Percentiles rank a stretch among this genome's conserved stretches.
Conservation (phyloP, 2,113 vertebrate species). For the Zosterops japonicus region DNA sequence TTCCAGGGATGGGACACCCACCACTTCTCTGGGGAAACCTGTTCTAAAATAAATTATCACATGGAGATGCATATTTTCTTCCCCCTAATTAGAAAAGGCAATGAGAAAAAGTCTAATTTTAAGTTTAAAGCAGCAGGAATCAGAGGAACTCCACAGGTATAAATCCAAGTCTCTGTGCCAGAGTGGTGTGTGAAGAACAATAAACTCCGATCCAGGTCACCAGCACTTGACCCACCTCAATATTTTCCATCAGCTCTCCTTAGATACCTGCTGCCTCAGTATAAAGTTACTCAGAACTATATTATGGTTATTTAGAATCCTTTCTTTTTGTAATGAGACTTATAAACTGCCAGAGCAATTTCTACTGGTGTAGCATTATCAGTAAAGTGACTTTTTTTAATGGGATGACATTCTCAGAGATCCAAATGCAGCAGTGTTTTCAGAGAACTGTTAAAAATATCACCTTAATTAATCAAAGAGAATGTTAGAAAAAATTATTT, state of each 20-base stretch:
- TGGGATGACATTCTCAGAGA: neutral
- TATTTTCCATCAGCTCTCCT: neutral
- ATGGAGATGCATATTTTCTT: fast-evolving
- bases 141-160: neutral
- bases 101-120: neutral
- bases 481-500: neutral
- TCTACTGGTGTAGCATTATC: neutral
- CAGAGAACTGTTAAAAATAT: neutral
- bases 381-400: neutral
- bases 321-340: neutral
- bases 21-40: neutral
- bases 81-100: neutral
- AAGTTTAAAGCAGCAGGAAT: neutral
- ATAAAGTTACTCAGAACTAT: neutral
- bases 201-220: neutral
- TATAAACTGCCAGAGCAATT: neutral
- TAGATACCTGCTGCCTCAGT: neutral
- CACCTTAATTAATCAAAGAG: neutral
- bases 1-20: neutral
- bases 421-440: neutral
- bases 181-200: neutral
- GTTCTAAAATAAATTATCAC: neutral
- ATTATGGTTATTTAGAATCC: neutral
- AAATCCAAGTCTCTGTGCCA: neutral
- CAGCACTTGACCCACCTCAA: neutral